These are phyloP conservation scores for Nothobranchius furzeri DNA, from an alignment of 2,113 vertebrate genomes.

Conservation along the genomic window DNA sequence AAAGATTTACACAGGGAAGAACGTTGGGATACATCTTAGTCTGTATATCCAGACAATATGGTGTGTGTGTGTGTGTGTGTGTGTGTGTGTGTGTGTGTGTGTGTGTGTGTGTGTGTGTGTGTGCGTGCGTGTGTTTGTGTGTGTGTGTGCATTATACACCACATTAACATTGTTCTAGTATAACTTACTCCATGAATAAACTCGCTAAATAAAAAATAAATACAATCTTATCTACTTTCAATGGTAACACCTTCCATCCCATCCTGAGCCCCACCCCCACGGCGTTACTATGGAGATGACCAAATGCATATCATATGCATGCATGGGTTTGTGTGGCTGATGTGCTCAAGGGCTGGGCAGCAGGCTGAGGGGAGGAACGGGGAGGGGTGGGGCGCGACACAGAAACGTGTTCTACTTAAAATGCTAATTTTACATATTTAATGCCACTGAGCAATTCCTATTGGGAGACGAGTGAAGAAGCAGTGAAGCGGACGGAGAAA, in stretches of 20 bases:
- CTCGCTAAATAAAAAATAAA: conserved; percentile 72
- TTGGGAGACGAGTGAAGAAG: conserved; percentile 53
- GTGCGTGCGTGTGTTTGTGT: neutral
- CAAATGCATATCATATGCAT: conserved; percentile 88
- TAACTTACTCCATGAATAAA: conserved; percentile 73
- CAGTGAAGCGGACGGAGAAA: conserved; percentile 54
- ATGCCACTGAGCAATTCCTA: conserved; percentile 73
- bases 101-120: neutral
- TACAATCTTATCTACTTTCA: conserved; percentile 67
- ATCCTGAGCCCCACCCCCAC: conserved; percentile 35
- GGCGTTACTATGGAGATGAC: conserved; percentile 86
- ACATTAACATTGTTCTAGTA: conserved; percentile 55
- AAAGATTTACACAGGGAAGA: conserved; percentile 20
- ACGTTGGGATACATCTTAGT: conserved; percentile 4
- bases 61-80: neutral
- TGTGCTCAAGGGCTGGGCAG: conserved; percentile 74
- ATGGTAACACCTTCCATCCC: conserved; percentile 75
- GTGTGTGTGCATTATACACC: no score
- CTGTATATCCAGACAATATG: neutral
- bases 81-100: neutral
- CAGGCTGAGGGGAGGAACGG: conserved; percentile 38
- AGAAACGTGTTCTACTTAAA: conserved; percentile 79
- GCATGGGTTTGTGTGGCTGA: conserved; percentile 80
- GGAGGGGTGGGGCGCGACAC: conserved; percentile 54
- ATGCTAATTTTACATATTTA: conserved; percentile 84